These are phyloP conservation scores for Pediacus dermestoides DNA, from an alignment of 2,888 invertebrate genomes.

Conservation along the genomic window DNA sequence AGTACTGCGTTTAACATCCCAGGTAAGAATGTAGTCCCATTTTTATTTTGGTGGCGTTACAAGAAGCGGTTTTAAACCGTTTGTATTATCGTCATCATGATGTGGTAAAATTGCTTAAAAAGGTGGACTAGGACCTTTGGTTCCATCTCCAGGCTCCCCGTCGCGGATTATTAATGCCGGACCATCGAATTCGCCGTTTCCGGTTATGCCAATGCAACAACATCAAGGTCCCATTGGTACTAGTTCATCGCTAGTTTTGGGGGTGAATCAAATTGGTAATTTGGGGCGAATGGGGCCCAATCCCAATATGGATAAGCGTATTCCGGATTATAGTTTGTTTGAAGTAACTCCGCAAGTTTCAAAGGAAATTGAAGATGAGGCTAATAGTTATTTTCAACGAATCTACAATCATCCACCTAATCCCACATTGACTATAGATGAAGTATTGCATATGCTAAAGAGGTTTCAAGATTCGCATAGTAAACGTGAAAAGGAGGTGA, in stretches of 20 bases:
- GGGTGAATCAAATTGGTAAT: conserved; percentile 59
- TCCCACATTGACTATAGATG: conserved; percentile 89
- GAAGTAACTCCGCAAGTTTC: conserved; percentile 80
- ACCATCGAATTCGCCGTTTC: conserved; percentile 70
- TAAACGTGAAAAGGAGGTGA: conserved; percentile 74
- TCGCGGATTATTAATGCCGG: conserved; percentile 70
- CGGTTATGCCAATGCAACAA: conserved; percentile 65
- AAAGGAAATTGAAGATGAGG: conserved; percentile 98
- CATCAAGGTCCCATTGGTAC: conserved; percentile 56
- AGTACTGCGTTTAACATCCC: conserved; percentile 71
- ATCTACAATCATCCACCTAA: conserved; percentile 98
- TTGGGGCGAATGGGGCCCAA: conserved; percentile 67
- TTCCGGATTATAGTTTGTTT: conserved; percentile 64
- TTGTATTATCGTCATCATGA: too few relatives aligned
- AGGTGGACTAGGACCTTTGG: conserved; percentile 66
- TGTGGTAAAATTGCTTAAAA: not conserved
- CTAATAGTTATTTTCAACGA: conserved; percentile 96
- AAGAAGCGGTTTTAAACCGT: not conserved
- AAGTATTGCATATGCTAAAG: conserved; percentile 93
- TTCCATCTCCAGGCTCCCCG: conserved; percentile 80
- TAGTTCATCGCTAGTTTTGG: conserved; percentile 52
- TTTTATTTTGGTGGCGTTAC: not conserved
- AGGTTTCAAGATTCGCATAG: conserved; percentile 89
- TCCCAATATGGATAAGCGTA: conserved; percentile 61
- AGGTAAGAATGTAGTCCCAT: conserved; percentile 2